phyloP scores from a whole-genome alignment of 37 sponge, comb jelly and placozoan genomes.

The Halichondria panicea region DNA sequence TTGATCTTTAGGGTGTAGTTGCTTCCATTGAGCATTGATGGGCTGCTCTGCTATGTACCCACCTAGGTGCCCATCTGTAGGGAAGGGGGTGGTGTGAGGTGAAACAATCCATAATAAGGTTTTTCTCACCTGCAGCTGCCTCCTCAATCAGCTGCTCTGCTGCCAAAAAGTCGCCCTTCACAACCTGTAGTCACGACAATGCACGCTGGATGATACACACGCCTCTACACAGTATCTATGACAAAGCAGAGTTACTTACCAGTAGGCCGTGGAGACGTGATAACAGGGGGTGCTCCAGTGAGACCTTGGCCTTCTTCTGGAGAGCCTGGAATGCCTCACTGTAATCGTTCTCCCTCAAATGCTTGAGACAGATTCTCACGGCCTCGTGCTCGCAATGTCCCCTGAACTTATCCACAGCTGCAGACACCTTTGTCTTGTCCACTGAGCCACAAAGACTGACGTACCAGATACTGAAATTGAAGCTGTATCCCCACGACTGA shows the following conservation, averaged over 20 bases:
- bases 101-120: neutral
- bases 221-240: neutral
- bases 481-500: constrained; percentile 66
- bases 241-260: constrained; percentile 14
- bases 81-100: too few relatives aligned
- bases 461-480: constrained; percentile 90
- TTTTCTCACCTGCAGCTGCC: constrained; percentile 37
- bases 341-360: constrained; percentile 81
- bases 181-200: constrained; percentile 26
- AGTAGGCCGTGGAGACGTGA: constrained; percentile 59
- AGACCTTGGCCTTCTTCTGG: constrained; percentile 60
- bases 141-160: constrained; percentile 50
- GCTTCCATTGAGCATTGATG: constrained; percentile 50
- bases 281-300: constrained; percentile 81
- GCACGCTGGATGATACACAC: neutral
- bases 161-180: constrained; percentile 46
- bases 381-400: constrained; percentile 63
- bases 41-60: constrained; percentile 48
- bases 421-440: constrained; percentile 31
- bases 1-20: constrained; percentile 3
- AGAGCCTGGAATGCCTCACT: constrained; percentile 72
- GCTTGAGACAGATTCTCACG: constrained; percentile 83
- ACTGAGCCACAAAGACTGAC: constrained; percentile 59
- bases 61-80: constrained; percentile 58
- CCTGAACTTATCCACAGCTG: constrained; percentile 30